Conservation (phyloP, 2,797 vertebrate genomes). For the Microchirus variegatus region DNA sequence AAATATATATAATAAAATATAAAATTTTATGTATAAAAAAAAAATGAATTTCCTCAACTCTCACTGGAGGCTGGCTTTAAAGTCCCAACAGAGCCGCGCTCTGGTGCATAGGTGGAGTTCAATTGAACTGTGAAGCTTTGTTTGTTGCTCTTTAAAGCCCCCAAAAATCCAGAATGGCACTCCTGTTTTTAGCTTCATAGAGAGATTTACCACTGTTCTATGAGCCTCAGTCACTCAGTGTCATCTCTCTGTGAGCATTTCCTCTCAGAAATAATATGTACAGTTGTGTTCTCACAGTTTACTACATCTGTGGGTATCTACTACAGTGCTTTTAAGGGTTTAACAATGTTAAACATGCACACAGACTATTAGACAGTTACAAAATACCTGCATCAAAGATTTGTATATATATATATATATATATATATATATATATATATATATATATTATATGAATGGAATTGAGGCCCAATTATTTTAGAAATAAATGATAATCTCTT, state of each 20-base stretch:
- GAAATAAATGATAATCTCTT: too few species aligned
- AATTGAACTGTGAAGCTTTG: conserved; percentile 48
- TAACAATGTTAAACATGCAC: background rate
- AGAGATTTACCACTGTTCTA: too few species aligned
- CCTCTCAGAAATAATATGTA: too few species aligned
- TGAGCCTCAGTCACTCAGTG: background rate
- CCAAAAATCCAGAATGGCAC: conserved; percentile 20
- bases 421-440: too few species aligned
- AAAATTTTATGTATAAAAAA: conserved; percentile 51
- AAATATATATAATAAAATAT: background rate
- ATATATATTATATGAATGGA: too few species aligned
- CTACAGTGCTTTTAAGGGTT: background rate
- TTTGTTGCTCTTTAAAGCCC: conserved; percentile 48
- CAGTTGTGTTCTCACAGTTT: background rate
- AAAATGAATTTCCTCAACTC: conserved; percentile 38
- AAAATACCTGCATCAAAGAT: background rate
- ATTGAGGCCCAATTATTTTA: too few species aligned
- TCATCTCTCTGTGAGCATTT: background rate
- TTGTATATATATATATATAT: too few species aligned
- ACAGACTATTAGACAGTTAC: background rate
- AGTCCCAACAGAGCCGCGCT: conserved; percentile 18
- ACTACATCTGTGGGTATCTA: background rate
- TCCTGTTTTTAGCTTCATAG: too few species aligned
- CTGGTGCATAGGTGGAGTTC: conserved; percentile 27
- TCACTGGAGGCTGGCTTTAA: conserved; percentile 21